phyloP scores from a whole-genome alignment of 2,113 vertebrate genomes.

The Mionectes macconnelli region DNA sequence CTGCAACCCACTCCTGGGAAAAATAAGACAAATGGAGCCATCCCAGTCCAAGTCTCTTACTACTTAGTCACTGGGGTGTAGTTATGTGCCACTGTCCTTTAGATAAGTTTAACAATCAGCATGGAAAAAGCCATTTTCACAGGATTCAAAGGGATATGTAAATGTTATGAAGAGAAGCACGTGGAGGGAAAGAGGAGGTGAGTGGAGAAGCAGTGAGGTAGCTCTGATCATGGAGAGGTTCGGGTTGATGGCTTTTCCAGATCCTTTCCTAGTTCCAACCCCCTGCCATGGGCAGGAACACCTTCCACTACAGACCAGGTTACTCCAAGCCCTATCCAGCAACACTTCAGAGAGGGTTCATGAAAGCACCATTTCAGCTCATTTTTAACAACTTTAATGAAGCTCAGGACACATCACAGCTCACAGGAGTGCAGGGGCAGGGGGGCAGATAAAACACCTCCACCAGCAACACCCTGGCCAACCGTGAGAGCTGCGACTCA shows the following conservation, averaged over 20 bases:
- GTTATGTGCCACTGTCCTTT: neutral
- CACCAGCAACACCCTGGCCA: accelerated
- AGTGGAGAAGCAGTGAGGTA: neutral
- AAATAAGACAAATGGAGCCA: accelerated
- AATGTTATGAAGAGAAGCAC: neutral
- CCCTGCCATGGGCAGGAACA: neutral
- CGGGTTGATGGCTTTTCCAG: neutral
- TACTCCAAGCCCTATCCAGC: neutral
- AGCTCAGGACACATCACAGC: neutral
- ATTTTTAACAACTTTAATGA: accelerated
- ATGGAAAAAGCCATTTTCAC: neutral
- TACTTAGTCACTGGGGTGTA: accelerated
- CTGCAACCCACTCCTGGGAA: neutral
- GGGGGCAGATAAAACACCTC: neutral
- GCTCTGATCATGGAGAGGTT: neutral
- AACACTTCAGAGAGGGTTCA: neutral
- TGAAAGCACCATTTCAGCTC: neutral
- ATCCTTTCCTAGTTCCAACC: neutral
- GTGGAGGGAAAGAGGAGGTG: neutral
- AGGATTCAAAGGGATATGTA: neutral
- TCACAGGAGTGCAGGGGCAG: neutral
- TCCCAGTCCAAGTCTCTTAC: neutral
- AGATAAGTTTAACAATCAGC: neutral
- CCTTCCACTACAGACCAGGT: neutral
- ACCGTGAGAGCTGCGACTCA: accelerated